Base-by-base conservation (phyloP, 2,888 invertebrate genomes). In the Ariolimax columbianus region DNA sequence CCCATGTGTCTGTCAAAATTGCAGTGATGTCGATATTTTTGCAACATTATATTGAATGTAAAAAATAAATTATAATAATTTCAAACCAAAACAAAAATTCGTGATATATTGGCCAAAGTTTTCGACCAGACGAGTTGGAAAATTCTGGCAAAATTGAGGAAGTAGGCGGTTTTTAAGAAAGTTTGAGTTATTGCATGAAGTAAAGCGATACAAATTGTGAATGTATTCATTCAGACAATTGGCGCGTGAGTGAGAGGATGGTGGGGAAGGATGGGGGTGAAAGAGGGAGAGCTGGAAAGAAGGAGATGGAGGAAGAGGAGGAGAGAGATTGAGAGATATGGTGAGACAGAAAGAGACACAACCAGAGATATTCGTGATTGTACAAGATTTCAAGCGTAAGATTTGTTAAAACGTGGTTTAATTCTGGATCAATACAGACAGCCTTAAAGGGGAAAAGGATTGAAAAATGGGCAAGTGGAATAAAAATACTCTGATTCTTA, bases 291-390 rank as follows among this genome's bases (percentile, higher is more conserved):
- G n/a, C n/a, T n/a, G 51, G 17, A 51, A 7, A 17, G 11, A 11
- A 51, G 51, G 11, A 14, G 59, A 19, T 14, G 59, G 4, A 59
- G 59, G 26, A 4, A 19, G 59, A 7, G 55, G 40, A 38, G 51
- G 77, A 77, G 77, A 77, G 77, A 77, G 77, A 77, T 33, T 4
- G 78, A 78, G 51, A 78, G 63, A n/a, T n/a, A 63, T 7, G 19
- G 11, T 36, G 70, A 70, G 70, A 70, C 36, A 70, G 36, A 70
- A 66, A 66, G 66, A 79, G 79, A 79, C n/a, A 79, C 66, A 55
- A 23, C 17, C 14, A 55, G 9, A 55, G 55, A 55, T 11, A 17
- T 11, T 6, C 17, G 9, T 6, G 55, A 17, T 17, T 55, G n/a
- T 19, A 23, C 23, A 19, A 55, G 55, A 6, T 14, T 55, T 23